Conservation (phyloP, 30 jellyfish, hydroid and myxozoan genomes). For the Sanderia malayensis region DNA sequence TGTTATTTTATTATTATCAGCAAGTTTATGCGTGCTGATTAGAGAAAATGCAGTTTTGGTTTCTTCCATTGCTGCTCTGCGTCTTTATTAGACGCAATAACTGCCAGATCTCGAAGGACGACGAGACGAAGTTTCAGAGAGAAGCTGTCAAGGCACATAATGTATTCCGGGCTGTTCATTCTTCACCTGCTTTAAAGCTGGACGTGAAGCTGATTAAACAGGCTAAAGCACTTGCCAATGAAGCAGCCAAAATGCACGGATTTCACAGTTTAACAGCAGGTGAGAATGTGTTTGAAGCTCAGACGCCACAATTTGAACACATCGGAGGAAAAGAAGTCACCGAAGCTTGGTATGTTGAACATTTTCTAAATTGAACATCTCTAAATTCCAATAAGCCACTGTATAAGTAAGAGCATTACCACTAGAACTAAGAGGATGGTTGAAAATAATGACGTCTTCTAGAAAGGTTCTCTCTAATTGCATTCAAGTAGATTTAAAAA, state of each 20-base stretch:
- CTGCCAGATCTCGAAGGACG: constrained; percentile 37
- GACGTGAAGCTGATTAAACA: constrained; percentile 59
- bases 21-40: neutral
- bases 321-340: constrained; percentile 61
- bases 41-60: neutral
- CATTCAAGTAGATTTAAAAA: too few species aligned
- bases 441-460: too few species aligned
- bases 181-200: constrained; percentile 70
- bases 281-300: constrained; percentile 44
- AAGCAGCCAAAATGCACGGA: constrained; percentile 59
- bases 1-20: neutral
- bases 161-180: constrained; percentile 69
- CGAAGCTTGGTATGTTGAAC: constrained; percentile 60
- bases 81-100: neutral
- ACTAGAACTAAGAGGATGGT: too few species aligned
- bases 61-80: neutral
- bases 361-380: too few species aligned
- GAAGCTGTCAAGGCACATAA: constrained; percentile 83
- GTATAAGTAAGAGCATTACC: too few species aligned
- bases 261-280: constrained; percentile 38
- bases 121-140: constrained; percentile 48
- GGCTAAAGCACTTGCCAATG: constrained; percentile 76
- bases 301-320: constrained; percentile 47
- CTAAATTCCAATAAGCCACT: too few species aligned
- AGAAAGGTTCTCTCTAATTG: too few species aligned